Percentiles rank a stretch among this genome's conserved stretches.
Evolutionary conservation across 2,797 vertebrate genomes (phyloP).

Genomic region (Chromis chromis): DNA sequence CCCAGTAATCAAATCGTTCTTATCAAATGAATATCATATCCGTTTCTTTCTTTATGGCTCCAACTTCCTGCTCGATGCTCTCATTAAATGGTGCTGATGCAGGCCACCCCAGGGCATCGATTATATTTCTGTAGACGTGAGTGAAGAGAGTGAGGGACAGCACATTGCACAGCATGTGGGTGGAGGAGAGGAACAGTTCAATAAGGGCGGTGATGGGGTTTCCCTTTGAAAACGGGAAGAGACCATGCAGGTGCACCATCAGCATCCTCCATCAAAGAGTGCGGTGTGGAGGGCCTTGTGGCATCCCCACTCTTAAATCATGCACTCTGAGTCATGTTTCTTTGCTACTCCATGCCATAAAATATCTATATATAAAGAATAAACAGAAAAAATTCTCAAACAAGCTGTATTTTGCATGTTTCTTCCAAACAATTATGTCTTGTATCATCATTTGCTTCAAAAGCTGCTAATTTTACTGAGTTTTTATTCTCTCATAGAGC

Average conservation of each 20-base stretch:
- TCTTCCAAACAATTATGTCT: neutral
- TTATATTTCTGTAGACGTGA: conserved; percentile 47
- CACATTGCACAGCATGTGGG: conserved; percentile 63
- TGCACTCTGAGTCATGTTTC: neutral
- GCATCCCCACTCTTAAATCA: neutral
- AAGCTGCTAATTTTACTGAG: neutral
- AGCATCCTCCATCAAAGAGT: conserved; percentile 29
- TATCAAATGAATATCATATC: conserved; percentile 33
- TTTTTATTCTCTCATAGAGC: no score
- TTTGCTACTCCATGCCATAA: neutral
- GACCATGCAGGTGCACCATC: conserved; percentile 37
- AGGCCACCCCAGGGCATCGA: conserved; percentile 56
- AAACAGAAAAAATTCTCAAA: neutral
- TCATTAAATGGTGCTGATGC: conserved; percentile 66
- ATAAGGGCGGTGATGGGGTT: conserved; percentile 53
- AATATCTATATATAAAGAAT: neutral
- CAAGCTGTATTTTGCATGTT: neutral
- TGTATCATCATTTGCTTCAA: neutral
- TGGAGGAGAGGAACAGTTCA: conserved; percentile 59
- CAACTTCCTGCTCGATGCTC: conserved; percentile 29
- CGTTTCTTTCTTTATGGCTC: conserved; percentile 9
- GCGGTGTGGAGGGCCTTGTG: conserved; percentile 1
- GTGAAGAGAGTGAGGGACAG: conserved; percentile 63
- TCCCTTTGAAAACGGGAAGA: conserved; percentile 54
- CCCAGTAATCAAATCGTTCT: conserved; percentile 3